Percentiles rank a stretch among this genome's conserved stretches.
Conservation (phyloP, 2,797 vertebrate genomes). For the Tympanoctomys barrerae region DNA sequence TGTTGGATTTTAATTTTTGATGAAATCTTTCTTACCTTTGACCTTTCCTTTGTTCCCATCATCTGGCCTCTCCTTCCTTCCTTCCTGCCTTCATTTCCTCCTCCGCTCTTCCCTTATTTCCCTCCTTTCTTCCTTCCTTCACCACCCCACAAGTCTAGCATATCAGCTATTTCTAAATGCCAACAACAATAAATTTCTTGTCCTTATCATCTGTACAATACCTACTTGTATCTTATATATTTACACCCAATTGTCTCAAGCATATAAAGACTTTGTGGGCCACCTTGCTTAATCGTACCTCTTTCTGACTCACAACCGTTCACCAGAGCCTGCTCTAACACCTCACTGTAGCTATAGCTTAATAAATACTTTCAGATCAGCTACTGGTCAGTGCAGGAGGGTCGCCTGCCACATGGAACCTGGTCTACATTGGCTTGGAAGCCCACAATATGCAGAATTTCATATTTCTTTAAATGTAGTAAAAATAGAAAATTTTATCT, state of each 20-base stretch:
- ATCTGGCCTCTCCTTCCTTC: neutral
- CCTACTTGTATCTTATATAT: neutral
- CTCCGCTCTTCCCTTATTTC: neutral
- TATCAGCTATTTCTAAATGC: neutral
- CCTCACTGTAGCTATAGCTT: neutral
- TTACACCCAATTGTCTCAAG: neutral
- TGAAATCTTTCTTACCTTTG: neutral
- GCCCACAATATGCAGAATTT: neutral
- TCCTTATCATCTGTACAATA: no score
- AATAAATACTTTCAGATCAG: neutral
- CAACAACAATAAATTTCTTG: neutral
- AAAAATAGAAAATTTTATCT: constrained; percentile 48
- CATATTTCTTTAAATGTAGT: constrained; percentile 31
- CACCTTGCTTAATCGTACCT: neutral
- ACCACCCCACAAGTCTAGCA: neutral
- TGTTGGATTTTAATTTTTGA: neutral
- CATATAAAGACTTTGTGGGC: neutral
- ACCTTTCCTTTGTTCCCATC: neutral
- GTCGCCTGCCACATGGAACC: neutral
- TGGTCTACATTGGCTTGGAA: neutral
- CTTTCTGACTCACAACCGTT: neutral
- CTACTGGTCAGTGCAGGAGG: neutral
- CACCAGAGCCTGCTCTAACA: neutral
- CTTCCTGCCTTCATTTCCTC: neutral
- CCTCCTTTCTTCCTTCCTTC: neutral